phyloP scores from a whole-genome alignment of 2,797 vertebrate genomes.

The Anabas testudineus region DNA sequence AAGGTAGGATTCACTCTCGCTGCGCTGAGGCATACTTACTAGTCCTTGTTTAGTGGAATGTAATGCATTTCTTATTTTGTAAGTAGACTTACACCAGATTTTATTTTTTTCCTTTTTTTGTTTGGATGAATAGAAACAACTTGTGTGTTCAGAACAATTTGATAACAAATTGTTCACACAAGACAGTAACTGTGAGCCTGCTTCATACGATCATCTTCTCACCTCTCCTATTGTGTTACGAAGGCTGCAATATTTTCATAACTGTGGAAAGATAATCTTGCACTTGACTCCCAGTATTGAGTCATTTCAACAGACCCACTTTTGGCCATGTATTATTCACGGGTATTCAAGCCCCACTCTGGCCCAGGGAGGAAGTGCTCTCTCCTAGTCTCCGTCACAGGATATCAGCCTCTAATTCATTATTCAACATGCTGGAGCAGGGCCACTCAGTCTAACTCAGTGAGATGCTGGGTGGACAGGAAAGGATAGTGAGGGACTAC shows the following conservation, averaged over 20 bases:
- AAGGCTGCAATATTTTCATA: slow-evolving; percentile 93
- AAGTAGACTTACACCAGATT: background rate
- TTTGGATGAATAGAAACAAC: slow-evolving; percentile 20
- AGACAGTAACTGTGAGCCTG: slow-evolving; percentile 31
- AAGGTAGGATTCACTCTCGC: slow-evolving; percentile 13
- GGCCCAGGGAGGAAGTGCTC: slow-evolving; percentile 98
- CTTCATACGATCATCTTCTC: slow-evolving; percentile 65
- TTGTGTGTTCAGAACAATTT: slow-evolving; percentile 9
- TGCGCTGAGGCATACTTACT: slow-evolving; percentile 18
- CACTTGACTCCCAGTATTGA: slow-evolving; percentile 98
- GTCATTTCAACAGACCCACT: slow-evolving; percentile 98
- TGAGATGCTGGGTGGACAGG: slow-evolving; percentile 74
- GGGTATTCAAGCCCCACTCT: slow-evolving; percentile 97
- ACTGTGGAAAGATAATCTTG: slow-evolving; percentile 96
- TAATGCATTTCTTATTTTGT: background rate
- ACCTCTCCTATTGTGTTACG: slow-evolving; percentile 85
- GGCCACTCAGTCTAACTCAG: slow-evolving; percentile 86
- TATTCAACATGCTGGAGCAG: slow-evolving; percentile 98
- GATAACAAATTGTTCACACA: slow-evolving; percentile 40
- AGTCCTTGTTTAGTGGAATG: background rate
- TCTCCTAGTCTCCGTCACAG: slow-evolving; percentile 95
- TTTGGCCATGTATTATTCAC: slow-evolving; percentile 99
- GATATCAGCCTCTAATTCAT: slow-evolving; percentile 99
- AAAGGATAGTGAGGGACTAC: slow-evolving; percentile 62
- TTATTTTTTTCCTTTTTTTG: background rate